Percentiles rank a stretch among this genome's conserved stretches.
Evolutionary conservation across 1,140 invertebrate genomes (phyloP).

Genomic region (Caerostris darwini): DNA sequence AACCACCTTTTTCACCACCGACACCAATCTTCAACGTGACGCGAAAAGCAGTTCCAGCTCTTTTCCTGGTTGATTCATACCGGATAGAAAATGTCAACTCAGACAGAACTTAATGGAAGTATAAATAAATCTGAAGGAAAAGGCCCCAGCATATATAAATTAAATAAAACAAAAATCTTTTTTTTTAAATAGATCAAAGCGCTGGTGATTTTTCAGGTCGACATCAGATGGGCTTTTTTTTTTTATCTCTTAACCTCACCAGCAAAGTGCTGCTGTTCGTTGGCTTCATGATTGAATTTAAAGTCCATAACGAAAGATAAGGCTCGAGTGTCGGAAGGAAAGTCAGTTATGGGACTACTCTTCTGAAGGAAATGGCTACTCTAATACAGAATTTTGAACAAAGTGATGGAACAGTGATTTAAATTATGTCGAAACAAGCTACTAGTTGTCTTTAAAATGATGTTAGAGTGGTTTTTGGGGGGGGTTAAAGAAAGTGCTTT

Average conservation of each 20-base stretch:
- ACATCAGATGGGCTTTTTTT: neutral
- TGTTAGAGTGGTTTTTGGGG: too few relatives aligned
- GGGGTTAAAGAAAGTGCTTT: too few relatives aligned
- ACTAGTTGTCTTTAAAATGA: too few relatives aligned
- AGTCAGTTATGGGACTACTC: neutral
- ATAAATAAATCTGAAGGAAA: conserved; percentile 25
- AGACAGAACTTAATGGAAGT: neutral
- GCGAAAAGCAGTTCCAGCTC: neutral
- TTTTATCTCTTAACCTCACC: neutral
- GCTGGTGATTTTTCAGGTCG: neutral
- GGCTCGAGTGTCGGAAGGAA: neutral
- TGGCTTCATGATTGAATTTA: conserved; percentile 9
- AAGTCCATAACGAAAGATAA: conserved; percentile 35
- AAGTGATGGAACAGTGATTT: too few relatives aligned
- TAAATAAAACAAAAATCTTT: neutral
- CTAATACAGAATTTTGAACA: too few relatives aligned
- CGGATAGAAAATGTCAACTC: neutral
- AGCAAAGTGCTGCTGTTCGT: conserved; percentile 8
- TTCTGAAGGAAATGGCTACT: too few relatives aligned
- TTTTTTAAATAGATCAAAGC: neutral
- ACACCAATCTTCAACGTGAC: neutral
- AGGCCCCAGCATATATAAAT: neutral
- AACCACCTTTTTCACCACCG: neutral
- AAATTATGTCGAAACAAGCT: too few relatives aligned
- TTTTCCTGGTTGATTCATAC: neutral